A percentile compares a stretch with the other conserved stretches of the same genome.
Evolutionary conservation across 2,113 vertebrate genomes (phyloP).

Genomic region (Sterrhoptilus dennistouni): DNA sequence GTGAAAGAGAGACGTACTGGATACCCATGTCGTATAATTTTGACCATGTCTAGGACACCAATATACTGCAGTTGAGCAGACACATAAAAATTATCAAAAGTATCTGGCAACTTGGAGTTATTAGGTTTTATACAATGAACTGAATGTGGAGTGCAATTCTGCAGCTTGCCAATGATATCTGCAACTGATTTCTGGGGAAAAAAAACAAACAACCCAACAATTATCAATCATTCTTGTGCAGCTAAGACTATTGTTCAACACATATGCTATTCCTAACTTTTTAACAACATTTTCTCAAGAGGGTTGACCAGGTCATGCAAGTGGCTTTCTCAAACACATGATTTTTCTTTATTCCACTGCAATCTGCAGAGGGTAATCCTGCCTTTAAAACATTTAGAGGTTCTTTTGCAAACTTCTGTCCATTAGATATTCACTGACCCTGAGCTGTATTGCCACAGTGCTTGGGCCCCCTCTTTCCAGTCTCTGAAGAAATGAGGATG

Average conservation of each 20-base stretch:
- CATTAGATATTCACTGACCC: constrained; percentile 74
- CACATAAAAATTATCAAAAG: constrained; percentile 88
- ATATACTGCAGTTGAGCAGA: constrained; percentile 92
- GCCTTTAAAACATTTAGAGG: neutral
- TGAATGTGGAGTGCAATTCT: constrained; percentile 83
- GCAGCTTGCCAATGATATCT: constrained; percentile 86
- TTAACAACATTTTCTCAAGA: neutral
- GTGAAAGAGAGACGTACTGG: constrained; percentile 86
- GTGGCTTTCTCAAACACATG: neutral
- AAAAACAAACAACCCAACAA: neutral
- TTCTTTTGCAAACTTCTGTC: neutral
- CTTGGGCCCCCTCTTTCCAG: constrained; percentile 84
- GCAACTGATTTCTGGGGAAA: constrained; percentile 82
- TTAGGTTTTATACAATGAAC: constrained; percentile 92
- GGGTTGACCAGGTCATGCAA: neutral
- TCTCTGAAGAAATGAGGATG: constrained; percentile 84
- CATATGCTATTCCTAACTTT: neutral
- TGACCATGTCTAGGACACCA: constrained; percentile 92
- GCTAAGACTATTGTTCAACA: neutral
- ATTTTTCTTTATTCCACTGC: neutral
- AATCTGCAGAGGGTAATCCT: neutral
- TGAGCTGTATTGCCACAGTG: constrained; percentile 86
- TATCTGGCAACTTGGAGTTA: constrained; percentile 76
- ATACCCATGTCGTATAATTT: constrained; percentile 88
- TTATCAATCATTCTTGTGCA: neutral